A percentile compares a stretch with the other conserved stretches of the same genome.
Evolutionary conservation across 2,113 vertebrate genomes (phyloP).

Genomic region (Danionella cerebrum): DNA sequence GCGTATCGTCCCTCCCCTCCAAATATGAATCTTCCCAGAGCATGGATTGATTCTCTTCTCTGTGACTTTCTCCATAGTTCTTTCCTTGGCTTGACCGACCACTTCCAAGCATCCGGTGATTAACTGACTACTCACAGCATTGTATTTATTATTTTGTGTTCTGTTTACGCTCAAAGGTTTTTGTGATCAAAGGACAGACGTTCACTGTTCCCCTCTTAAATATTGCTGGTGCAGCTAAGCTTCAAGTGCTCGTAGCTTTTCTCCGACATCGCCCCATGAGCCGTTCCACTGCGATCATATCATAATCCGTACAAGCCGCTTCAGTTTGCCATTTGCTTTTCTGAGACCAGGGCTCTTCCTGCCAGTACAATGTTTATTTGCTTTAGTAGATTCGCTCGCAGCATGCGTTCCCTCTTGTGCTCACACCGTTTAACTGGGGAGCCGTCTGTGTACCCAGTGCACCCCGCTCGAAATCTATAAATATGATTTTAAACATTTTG

Average conservation of each 20-base stretch:
- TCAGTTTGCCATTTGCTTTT: slow-evolving; percentile 6
- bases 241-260: slow-evolving; percentile 46
- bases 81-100: slow-evolving; percentile 67
- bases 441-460: neutral
- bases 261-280: neutral
- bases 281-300: neutral
- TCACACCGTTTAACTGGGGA: neutral
- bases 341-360: slow-evolving; percentile 16
- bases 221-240: slow-evolving; percentile 41
- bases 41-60: no score
- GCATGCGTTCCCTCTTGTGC: neutral
- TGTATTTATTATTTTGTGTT: slow-evolving; percentile 71
- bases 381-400: slow-evolving; percentile 20
- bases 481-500: no score
- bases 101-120: slow-evolving; percentile 38
- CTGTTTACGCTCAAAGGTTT: slow-evolving; percentile 39
- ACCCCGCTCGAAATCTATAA: no score
- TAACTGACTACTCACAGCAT: slow-evolving; percentile 45
- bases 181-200: slow-evolving; percentile 41
- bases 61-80: slow-evolving; percentile 55
- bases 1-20: slow-evolving; percentile 21
- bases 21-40: neutral
- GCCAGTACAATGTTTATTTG: slow-evolving; percentile 37
- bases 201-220: slow-evolving; percentile 50
- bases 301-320: neutral